phyloP scores from a whole-genome alignment of 2,888 invertebrate species.

The Ophonus ardosiacus region DNA sequence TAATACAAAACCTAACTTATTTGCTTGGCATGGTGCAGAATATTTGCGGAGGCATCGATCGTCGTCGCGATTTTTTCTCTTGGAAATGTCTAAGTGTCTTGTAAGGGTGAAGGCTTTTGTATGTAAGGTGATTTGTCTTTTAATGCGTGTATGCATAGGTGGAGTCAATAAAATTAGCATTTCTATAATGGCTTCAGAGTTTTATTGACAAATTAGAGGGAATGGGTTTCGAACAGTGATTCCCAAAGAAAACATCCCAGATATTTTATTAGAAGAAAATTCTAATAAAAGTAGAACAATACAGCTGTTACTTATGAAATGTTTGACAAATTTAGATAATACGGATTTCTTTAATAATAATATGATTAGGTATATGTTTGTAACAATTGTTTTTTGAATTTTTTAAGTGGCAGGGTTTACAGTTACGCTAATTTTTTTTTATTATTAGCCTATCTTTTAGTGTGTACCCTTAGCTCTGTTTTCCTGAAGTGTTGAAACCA shows the following conservation, averaged over 20 bases:
- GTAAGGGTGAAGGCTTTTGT: conserved; percentile 31
- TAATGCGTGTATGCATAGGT: conserved; percentile 42
- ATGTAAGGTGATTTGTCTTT: conserved; percentile 22
- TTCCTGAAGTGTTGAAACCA: too few relatives aligned
- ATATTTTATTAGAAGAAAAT: too few relatives aligned
- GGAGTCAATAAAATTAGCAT: conserved; percentile 47
- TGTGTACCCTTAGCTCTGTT: too few relatives aligned
- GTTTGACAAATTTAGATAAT: too few relatives aligned
- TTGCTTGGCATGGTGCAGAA: conserved; percentile 1
- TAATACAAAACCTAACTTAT: background rate
- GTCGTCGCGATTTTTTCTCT: conserved; percentile 9
- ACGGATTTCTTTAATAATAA: too few relatives aligned
- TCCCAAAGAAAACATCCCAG: background rate
- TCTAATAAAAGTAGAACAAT: too few relatives aligned
- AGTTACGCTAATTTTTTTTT: too few relatives aligned
- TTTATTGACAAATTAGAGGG: conserved; percentile 45
- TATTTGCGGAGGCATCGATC: conserved; percentile 28
- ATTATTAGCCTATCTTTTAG: too few relatives aligned
- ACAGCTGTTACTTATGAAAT: too few relatives aligned
- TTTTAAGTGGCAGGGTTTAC: too few relatives aligned
- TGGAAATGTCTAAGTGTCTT: conserved; percentile 7
- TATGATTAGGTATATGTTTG: too few relatives aligned
- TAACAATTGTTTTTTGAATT: too few relatives aligned
- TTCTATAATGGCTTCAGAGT: conserved; percentile 27
- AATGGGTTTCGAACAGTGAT: background rate